Evolutionary conservation across 2,113 vertebrate genomes (phyloP).

Genomic region (Alectura lathami): DNA sequence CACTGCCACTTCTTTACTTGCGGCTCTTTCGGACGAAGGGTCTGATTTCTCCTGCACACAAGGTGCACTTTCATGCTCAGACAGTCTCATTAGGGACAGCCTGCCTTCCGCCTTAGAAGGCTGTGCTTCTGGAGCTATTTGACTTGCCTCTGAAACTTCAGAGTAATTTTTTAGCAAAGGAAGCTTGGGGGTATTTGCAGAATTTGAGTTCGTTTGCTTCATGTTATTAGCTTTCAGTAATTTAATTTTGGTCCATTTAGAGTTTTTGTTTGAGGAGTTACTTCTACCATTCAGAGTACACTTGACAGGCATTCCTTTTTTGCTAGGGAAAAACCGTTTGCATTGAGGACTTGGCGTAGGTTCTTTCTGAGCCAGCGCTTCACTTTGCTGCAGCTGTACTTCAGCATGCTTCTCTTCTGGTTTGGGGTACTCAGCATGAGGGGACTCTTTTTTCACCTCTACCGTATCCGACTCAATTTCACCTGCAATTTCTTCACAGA

Average conservation of each 20-base stretch:
- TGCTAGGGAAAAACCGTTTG: conserved; percentile 93
- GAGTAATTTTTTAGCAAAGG: conserved; percentile 62
- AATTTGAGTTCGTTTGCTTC: conserved; percentile 69
- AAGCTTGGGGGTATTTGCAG: conserved; percentile 61
- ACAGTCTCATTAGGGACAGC: conserved; percentile 25
- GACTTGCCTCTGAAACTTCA: conserved; percentile 50
- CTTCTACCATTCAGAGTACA: conserved; percentile 84
- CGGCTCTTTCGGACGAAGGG: conserved; percentile 51
- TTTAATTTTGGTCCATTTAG: conserved; percentile 97
- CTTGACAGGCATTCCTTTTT: conserved; percentile 88
- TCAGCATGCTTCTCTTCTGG: conserved; percentile 50
- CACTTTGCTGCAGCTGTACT: conserved; percentile 43
- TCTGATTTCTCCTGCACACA: conserved; percentile 59
- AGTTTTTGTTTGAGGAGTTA: conserved; percentile 77
- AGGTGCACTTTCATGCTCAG: conserved; percentile 42
- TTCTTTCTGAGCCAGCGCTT: conserved; percentile 56
- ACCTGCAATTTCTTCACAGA: conserved; percentile 97
- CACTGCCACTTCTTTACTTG: conserved; percentile 13
- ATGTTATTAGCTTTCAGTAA: conserved; percentile 78
- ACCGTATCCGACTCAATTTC: conserved; percentile 97
- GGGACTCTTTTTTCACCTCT: conserved; percentile 84
- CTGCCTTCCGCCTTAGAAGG: conserved; percentile 54
- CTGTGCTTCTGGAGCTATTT: conserved; percentile 57
- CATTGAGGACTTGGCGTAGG: conserved; percentile 74
- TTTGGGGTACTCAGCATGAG: conserved; percentile 47